phyloP scores from a whole-genome alignment of 2,113 vertebrate species.

The Serinus canaria region DNA sequence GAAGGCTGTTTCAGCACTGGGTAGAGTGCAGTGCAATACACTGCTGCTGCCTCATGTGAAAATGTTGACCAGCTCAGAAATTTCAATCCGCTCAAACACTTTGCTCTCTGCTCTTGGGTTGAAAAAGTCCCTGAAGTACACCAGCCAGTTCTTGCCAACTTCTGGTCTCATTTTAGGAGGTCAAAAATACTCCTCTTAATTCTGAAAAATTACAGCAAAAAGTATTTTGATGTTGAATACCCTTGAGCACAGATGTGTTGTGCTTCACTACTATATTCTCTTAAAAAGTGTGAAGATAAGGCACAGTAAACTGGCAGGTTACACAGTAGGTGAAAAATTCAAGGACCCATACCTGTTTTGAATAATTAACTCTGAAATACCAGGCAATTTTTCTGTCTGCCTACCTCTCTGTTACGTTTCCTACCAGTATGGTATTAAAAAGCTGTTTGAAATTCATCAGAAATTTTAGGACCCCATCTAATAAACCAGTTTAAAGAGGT shows the following conservation, averaged over 20 bases:
- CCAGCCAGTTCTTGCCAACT: neutral
- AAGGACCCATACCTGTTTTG: neutral
- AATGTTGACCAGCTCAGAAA: neutral
- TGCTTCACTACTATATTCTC: neutral
- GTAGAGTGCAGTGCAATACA: neutral
- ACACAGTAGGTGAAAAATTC: neutral
- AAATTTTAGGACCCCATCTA: neutral
- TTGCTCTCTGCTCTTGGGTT: neutral
- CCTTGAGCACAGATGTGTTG: neutral
- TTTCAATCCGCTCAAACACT: neutral
- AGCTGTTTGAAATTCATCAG: neutral
- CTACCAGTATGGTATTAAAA: neutral
- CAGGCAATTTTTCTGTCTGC: neutral
- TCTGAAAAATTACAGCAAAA: neutral
- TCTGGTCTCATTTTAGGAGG: neutral
- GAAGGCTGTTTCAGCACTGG: neutral
- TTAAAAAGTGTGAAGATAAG: neutral
- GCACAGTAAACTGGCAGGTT: neutral
- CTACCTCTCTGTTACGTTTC: neutral
- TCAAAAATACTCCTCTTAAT: neutral
- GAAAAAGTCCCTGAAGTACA: neutral
- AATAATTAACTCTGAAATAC: neutral
- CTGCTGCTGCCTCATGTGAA: neutral
- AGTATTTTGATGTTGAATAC: neutral
- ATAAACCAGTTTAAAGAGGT: neutral